phyloP scores from a whole-genome alignment of 2,797 vertebrate genomes.

The Manis crassicaudata region DNA sequence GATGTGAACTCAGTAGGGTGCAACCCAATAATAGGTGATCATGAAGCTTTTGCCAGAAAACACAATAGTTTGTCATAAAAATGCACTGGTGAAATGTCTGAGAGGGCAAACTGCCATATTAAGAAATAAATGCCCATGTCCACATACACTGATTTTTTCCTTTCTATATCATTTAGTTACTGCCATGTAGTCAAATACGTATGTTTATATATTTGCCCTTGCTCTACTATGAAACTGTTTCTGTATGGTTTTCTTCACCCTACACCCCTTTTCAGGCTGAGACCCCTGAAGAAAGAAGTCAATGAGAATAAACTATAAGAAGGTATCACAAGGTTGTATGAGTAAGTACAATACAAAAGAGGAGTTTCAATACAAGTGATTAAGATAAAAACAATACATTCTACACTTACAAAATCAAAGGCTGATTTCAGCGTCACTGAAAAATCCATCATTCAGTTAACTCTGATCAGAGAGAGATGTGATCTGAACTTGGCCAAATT shows the following conservation, averaged over 20 bases:
- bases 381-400: conserved; percentile 57
- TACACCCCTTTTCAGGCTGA: neutral
- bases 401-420: conserved; percentile 43
- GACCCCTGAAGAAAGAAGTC: conserved; percentile 1
- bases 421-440: conserved; percentile 34
- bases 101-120: neutral
- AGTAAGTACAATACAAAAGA: conserved; percentile 35
- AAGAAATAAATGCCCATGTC: conserved; percentile 39
- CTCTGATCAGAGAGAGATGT: conserved; percentile 27
- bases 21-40: conserved; percentile 15
- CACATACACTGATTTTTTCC: neutral
- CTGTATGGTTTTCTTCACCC: neutral
- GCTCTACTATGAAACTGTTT: conserved; percentile 35
- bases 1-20: conserved; percentile 37
- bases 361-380: conserved; percentile 13
- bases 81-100: neutral
- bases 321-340: conserved; percentile 31
- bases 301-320: conserved; percentile 44
- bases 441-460: conserved; percentile 49
- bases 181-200: neutral
- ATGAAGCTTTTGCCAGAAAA: conserved; percentile 44
- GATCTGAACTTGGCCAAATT: conserved; percentile 55
- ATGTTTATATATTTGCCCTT: conserved; percentile 32
- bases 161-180: conserved; percentile 39
- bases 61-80: conserved; percentile 44